phyloP scores from a whole-genome alignment of 2,888 invertebrate genomes.

The Ichneumon xanthorius region DNA sequence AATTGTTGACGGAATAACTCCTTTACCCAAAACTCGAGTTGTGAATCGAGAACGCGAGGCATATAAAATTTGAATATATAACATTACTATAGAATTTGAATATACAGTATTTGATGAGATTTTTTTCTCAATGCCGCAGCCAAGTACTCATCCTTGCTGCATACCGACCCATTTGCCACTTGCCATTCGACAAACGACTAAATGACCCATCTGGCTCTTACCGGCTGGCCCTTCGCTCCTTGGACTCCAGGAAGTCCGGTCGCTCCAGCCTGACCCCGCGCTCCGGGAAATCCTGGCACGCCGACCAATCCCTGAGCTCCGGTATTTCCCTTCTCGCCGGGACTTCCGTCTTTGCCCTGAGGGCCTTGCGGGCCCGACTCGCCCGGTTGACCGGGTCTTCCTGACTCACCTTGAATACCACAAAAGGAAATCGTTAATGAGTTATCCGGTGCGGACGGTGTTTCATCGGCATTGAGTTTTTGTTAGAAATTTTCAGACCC shows the following conservation, averaged over 20 bases:
- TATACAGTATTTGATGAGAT: neutral
- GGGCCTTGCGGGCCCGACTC: conserved; percentile 91
- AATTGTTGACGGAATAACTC: no score
- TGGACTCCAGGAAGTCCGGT: conserved; percentile 90
- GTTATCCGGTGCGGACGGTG: neutral
- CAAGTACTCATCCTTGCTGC: neutral
- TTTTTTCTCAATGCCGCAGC: conserved; percentile 38
- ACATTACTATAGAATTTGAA: no score
- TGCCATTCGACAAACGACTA: neutral
- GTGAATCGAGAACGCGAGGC: no score
- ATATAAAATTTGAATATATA: no score
- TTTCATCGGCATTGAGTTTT: neutral
- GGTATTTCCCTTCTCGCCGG: conserved; percentile 92
- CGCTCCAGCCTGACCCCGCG: conserved; percentile 91
- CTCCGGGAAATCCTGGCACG: conserved; percentile 93
- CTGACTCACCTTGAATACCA: conserved; percentile 88
- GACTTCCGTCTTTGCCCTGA: conserved; percentile 92
- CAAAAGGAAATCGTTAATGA: neutral
- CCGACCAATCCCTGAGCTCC: conserved; percentile 91
- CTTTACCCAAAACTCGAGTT: no score
- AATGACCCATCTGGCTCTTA: conserved; percentile 82
- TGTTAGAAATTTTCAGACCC: neutral
- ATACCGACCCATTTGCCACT: neutral
- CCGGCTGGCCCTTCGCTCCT: conserved; percentile 91
- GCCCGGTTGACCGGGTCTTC: conserved; percentile 91